A percentile compares a stretch with the other conserved stretches of the same genome.
phyloP scores from a whole-genome alignment of 30 jellyfish, hydroid and myxozoan genomes.

The Nemopilema nomurai region DNA sequence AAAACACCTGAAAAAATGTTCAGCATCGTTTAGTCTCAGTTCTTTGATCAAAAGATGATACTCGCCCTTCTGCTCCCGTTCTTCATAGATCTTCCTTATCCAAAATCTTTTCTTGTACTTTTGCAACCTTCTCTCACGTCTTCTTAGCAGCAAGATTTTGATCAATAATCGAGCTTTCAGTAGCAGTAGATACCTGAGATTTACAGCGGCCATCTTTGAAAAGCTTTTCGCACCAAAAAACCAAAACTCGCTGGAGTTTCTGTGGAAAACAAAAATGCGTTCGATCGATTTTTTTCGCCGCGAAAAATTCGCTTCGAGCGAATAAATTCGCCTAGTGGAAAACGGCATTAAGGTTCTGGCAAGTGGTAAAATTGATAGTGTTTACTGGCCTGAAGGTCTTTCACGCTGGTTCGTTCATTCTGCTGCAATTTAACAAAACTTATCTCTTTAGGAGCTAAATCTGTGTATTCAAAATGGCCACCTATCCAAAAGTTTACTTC shows the following conservation, averaged over 20 bases:
- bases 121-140: constrained; percentile 43
- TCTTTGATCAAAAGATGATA: constrained; percentile 54
- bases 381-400: constrained; percentile 6
- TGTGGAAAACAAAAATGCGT: constrained; percentile 7
- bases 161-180: constrained; percentile 25
- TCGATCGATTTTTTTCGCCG: constrained; percentile 5
- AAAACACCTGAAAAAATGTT: constrained; percentile 50
- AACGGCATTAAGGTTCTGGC: constrained; percentile 13
- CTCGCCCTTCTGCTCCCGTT: constrained; percentile 38
- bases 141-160: constrained; percentile 34
- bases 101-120: constrained; percentile 38
- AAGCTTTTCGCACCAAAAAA: constrained; percentile 8
- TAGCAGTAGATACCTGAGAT: constrained; percentile 50
- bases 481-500: neutral
- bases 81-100: constrained; percentile 40
- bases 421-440: constrained; percentile 5
- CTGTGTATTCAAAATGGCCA: neutral
- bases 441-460: neutral
- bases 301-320: no score
- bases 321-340: constrained; percentile 6
- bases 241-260: constrained; percentile 8
- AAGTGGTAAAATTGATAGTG: constrained; percentile 13
- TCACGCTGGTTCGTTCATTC: constrained; percentile 6
- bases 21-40: constrained; percentile 55
- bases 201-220: constrained; percentile 48